Conservation (phyloP, 1,140 invertebrate species). For the Danaus melanippus region DNA sequence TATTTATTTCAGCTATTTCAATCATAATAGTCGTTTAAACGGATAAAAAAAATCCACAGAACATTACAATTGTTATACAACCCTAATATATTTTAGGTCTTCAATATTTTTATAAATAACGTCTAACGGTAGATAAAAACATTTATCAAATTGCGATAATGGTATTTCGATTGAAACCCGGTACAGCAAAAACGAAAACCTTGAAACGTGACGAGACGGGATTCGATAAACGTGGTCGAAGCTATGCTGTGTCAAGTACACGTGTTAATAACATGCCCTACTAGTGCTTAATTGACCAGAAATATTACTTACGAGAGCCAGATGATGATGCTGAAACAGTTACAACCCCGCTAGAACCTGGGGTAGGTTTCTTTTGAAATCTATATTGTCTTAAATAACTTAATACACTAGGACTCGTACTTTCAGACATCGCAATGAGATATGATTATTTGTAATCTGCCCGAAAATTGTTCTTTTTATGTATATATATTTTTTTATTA, state of each 20-base stretch:
- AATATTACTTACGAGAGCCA: conserved; percentile 42
- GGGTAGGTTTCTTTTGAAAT: conserved; percentile 63
- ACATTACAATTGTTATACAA: too few species aligned
- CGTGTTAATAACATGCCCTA: conserved; percentile 5
- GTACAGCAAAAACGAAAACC: conserved; percentile 20
- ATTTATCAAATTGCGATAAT: conserved; percentile 1
- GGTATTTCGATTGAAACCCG: conserved; percentile 15
- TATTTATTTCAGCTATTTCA: too few species aligned
- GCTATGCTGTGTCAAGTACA: conserved; percentile 18
- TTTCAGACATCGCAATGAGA: conserved; percentile 50
- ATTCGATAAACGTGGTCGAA: conserved; percentile 28
- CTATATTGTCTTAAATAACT: conserved; percentile 70
- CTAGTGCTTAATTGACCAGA: conserved; percentile 4
- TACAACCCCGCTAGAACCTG: conserved; percentile 42
- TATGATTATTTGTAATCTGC: too few species aligned
- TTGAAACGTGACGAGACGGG: conserved; percentile 24
- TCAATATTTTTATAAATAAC: too few species aligned
- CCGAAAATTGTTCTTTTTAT: too few species aligned
- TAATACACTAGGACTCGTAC: conserved; percentile 62
- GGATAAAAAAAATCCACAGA: too few species aligned
- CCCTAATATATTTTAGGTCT: too few species aligned
- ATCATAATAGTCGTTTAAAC: too few species aligned
- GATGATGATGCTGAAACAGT: conserved; percentile 43
- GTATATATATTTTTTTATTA: too few species aligned
- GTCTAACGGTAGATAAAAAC: not conserved